phyloP scores from a whole-genome alignment of 2,797 vertebrate genomes.

The Lutjanus argentimaculatus region DNA sequence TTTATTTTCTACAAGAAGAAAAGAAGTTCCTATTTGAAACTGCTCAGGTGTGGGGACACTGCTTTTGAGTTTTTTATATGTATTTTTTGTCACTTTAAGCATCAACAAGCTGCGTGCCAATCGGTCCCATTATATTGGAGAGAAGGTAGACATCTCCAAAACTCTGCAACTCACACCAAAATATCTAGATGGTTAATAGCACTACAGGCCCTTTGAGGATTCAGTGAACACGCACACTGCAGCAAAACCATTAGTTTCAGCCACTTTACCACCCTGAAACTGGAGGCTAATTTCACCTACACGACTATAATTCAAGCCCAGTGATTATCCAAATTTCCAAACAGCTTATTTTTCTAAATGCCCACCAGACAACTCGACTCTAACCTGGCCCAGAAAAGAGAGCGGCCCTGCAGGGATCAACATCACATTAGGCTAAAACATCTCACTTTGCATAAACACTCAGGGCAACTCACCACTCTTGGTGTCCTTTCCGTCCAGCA shows the following conservation, averaged over 20 bases:
- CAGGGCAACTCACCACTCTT: constrained; percentile 71
- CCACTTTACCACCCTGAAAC: neutral
- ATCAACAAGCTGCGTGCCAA: too few species aligned
- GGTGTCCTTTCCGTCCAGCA: constrained; percentile 90
- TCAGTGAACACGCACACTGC: neutral
- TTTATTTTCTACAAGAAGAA: too few species aligned
- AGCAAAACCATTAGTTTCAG: neutral
- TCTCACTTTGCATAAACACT: neutral
- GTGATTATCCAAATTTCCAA: constrained; percentile 18
- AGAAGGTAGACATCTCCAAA: too few species aligned
- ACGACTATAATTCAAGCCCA: neutral
- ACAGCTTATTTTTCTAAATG: neutral
- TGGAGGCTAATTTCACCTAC: neutral
- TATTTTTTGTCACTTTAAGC: too few species aligned
- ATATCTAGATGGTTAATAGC: too few species aligned
- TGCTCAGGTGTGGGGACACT: too few species aligned
- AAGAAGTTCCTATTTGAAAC: too few species aligned
- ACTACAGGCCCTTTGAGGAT: neutral
- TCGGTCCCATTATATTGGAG: too few species aligned
- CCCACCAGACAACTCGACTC: neutral
- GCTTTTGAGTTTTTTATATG: too few species aligned
- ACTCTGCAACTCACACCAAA: too few species aligned
- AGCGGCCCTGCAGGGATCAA: constrained; percentile 1
- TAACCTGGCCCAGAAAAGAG: constrained; percentile 1
- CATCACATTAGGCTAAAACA: constrained; percentile 26